A percentile compares a stretch with the other conserved stretches of the same genome.
Conservation (phyloP, 2,888 invertebrate species). For the Tetragonula carbonaria region DNA sequence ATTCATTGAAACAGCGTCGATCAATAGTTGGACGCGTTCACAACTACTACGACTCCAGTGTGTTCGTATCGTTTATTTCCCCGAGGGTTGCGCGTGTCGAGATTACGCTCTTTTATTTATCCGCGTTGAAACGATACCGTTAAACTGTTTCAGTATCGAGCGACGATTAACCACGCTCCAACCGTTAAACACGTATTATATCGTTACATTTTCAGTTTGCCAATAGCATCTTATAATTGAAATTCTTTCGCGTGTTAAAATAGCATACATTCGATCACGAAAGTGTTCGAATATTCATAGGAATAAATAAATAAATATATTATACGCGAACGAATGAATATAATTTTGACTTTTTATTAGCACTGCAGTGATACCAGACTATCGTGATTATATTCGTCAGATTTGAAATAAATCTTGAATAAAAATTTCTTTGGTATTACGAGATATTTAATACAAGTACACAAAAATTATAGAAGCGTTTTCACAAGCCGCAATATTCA, state of each 20-base stretch:
- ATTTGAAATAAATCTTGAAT: no score
- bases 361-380: no score
- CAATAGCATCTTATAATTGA: neutral
- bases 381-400: no score
- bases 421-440: no score
- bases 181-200: neutral
- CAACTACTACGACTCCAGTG: conserved; percentile 31
- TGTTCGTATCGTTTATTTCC: conserved; percentile 36
- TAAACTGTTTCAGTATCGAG: conserved; percentile 46
- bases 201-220: neutral
- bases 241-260: neutral
- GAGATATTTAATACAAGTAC: no score
- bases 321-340: no score
- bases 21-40: neutral
- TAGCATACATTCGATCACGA: no score
- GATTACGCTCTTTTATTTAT: conserved; percentile 47
- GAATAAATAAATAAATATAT: no score
- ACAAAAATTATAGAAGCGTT: no score
- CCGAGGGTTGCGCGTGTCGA: conserved; percentile 21
- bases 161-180: conserved; percentile 45
- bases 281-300: no score
- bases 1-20: conserved; percentile 33
- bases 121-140: conserved; percentile 37
- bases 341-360: no score
- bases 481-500: no score